phyloP scores from a whole-genome alignment of 2,113 vertebrate genomes.

The Eolophus roseicapilla region DNA sequence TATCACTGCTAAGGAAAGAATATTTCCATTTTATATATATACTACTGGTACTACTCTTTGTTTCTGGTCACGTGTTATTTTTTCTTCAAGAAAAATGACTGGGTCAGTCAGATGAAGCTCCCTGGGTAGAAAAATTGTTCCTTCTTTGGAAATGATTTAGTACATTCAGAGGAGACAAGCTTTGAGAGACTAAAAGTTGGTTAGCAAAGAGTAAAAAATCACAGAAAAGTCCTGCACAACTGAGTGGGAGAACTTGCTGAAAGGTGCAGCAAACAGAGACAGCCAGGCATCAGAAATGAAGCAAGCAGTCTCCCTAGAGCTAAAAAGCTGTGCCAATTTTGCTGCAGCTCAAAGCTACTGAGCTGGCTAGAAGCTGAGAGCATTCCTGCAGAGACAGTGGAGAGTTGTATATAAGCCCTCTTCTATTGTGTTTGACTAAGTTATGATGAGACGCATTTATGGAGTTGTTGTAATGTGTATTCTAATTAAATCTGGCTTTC shows the following conservation, averaged over 20 bases:
- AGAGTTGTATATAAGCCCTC: background rate
- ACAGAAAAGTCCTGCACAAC: background rate
- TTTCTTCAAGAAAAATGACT: background rate
- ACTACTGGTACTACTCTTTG: background rate
- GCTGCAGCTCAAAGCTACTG: background rate
- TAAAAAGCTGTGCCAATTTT: background rate
- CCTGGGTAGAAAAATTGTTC: background rate
- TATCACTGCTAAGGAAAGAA: background rate
- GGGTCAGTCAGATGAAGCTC: background rate
- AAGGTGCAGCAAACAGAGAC: background rate
- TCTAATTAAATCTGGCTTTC: background rate
- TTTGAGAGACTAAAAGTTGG: background rate
- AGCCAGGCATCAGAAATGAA: background rate
- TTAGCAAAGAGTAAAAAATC: background rate
- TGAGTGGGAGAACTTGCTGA: background rate
- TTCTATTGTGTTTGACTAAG: background rate
- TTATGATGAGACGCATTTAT: background rate
- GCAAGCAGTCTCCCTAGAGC: background rate
- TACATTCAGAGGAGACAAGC: background rate
- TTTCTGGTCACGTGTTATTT: background rate
- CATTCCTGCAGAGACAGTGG: background rate
- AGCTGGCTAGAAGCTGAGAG: conserved; percentile 30
- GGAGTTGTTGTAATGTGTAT: background rate
- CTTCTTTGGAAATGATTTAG: background rate
- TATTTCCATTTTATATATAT: background rate